Conservation (phyloP, 2,113 vertebrate species). For the Micronycteris hirsuta region DNA sequence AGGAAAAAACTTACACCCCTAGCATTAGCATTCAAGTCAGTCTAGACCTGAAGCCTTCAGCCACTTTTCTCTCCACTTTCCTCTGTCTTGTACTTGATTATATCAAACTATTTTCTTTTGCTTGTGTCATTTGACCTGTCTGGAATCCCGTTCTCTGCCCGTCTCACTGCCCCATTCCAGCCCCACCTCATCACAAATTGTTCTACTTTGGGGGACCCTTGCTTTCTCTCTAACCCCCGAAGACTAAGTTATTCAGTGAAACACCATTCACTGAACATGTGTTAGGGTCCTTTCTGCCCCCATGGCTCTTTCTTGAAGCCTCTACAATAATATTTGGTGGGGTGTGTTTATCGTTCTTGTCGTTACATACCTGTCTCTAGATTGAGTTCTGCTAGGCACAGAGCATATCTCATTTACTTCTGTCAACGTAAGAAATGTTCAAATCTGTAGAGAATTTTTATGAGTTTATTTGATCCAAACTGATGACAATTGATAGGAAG, state of each 20-base stretch:
- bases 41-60: neutral
- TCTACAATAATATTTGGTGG: neutral
- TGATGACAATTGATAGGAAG: neutral
- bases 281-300: neutral
- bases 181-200: neutral
- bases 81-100: neutral
- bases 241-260: neutral
- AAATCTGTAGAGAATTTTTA: neutral
- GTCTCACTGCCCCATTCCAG: fast-evolving
- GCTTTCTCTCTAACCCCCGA: neutral
- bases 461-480: neutral
- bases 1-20: neutral
- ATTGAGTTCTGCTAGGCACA: neutral
- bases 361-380: neutral
- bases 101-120: neutral
- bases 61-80: neutral
- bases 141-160: neutral
- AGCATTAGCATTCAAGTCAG: neutral
- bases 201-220: neutral
- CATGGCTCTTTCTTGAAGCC: neutral
- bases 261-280: neutral
- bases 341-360: neutral
- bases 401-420: neutral
- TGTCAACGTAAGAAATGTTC: neutral
- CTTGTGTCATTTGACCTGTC: neutral